These are phyloP conservation scores for Otolemur crassicaudatus DNA, from an alignment of 2,797 vertebrate species.

Conservation along the genomic window DNA sequence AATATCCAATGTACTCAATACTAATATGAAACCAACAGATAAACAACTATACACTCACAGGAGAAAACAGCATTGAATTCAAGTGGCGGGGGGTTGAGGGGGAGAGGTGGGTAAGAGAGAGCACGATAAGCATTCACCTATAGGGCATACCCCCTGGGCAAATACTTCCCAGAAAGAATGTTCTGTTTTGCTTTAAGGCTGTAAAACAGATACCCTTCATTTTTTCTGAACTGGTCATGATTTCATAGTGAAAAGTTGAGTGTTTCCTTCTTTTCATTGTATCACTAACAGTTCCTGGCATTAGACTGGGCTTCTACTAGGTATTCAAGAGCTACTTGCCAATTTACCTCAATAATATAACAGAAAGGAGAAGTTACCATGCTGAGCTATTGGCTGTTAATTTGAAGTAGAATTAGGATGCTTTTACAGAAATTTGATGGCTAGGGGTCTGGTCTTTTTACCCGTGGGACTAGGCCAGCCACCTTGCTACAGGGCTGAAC, in stretches of 20 bases:
- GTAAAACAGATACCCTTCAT: not conserved
- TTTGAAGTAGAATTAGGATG: not conserved
- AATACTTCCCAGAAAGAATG: not conserved
- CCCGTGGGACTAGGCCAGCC: not conserved
- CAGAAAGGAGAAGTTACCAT: not conserved
- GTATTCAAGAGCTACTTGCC: not conserved
- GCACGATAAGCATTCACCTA: too few relatives aligned
- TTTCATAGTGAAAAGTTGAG: not conserved
- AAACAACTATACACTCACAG: too few relatives aligned
- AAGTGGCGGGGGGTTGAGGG: too few relatives aligned
- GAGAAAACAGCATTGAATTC: too few relatives aligned
- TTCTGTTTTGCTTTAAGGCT: not conserved
- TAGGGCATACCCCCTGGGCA: too few relatives aligned
- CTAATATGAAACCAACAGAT: too few relatives aligned
- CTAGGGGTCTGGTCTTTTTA: not conserved
- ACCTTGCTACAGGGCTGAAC: not conserved
- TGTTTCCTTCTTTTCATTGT: not conserved
- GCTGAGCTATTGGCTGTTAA: not conserved
- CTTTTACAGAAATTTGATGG: not conserved
- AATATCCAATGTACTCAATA: too few relatives aligned
- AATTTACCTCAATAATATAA: not conserved
- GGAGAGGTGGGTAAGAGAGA: too few relatives aligned
- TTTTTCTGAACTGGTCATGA: slow-evolving; percentile 32
- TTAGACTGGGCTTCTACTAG: not conserved
- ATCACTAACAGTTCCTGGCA: not conserved